Conservation (phyloP, 1,140 invertebrate genomes). For the Arctopsyche grandis region DNA sequence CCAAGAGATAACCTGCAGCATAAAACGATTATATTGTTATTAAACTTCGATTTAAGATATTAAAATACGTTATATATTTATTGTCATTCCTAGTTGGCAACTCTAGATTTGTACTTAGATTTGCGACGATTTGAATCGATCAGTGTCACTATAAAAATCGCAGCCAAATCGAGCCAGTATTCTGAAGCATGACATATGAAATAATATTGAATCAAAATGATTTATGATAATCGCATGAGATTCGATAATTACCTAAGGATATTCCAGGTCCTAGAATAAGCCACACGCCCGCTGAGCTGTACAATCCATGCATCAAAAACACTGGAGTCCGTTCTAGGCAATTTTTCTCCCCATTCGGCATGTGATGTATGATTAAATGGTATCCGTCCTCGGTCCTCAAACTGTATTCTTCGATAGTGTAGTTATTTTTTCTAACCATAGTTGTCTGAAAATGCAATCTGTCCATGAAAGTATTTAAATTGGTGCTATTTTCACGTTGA, state of each 20-base stretch:
- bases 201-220: too few species aligned
- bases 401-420: slow-evolving; percentile 68
- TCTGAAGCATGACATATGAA: too few species aligned
- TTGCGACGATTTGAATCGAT: too few species aligned
- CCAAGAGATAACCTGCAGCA: slow-evolving; percentile 72
- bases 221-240: background rate
- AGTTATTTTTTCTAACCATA: slow-evolving; percentile 66
- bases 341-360: too few species aligned
- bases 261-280: slow-evolving; percentile 66
- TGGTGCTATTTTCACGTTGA: too few species aligned
- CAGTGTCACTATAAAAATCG: too few species aligned
- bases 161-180: too few species aligned
- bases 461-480: too few species aligned
- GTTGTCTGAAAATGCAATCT: slow-evolving; percentile 52
- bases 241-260: slow-evolving; percentile 61
- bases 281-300: slow-evolving; percentile 71
- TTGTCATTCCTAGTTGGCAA: too few species aligned
- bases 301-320: slow-evolving; percentile 74
- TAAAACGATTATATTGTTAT: slow-evolving; percentile 49
- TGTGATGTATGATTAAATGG: too few species aligned
- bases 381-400: slow-evolving; percentile 72
- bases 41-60: background rate
- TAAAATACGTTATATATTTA: too few species aligned
- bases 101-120: too few species aligned
- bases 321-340: slow-evolving; percentile 56